Base-by-base conservation (phyloP, 2,113 vertebrate genomes). In the Sisor rabdophorus region DNA sequence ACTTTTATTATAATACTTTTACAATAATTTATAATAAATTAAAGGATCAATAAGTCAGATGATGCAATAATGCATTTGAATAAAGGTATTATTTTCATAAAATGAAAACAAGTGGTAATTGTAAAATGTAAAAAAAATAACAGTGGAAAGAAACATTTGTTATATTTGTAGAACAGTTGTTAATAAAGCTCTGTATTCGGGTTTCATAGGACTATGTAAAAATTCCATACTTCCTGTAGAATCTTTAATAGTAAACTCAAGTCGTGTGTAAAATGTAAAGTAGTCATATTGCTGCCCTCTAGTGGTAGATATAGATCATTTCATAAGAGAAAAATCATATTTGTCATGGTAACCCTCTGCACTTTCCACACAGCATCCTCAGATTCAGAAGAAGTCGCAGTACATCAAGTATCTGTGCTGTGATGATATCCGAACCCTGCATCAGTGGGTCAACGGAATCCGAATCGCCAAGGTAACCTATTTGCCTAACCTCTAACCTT, bases 371-470 rank as follows among this genome's bases (percentile, higher is more conserved):
- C 80, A 99, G 97, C 96, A 99, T 81, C 96, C 97, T 65, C 97
- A 99, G 86, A 99, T 99, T 82, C 97, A 99, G 89, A 99, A 99
- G 89, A 99, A 99, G 83, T 99, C 96, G 1, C 97, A 99, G 83
- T 99, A 99, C 86, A 98, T 99, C 81, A 98, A 98, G 78, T 99
- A 99, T 61, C 91, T 99, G 80, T 99, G 96, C 85, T 99, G 97
- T 67, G 97, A 99, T 80, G 97, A 99, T 40, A 91, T 95, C 70
- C 91, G 97, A 87, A 98, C 95, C n/a, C 90, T 99, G 30, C 96
- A 99, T 85, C 97, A 98, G 47, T 99, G 96, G 97, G 93, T 99
- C 82, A 98, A 96, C 56, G 96, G 97, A 3, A 95, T 98, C 79
- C 94, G 96, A 61, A 98, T 99, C 13, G 97, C 97, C 48, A 99